Percentiles rank a stretch among this genome's conserved stretches.
Evolutionary conservation across 2,888 invertebrate genomes (phyloP).

Genomic region (Leptopilina myrica): DNA sequence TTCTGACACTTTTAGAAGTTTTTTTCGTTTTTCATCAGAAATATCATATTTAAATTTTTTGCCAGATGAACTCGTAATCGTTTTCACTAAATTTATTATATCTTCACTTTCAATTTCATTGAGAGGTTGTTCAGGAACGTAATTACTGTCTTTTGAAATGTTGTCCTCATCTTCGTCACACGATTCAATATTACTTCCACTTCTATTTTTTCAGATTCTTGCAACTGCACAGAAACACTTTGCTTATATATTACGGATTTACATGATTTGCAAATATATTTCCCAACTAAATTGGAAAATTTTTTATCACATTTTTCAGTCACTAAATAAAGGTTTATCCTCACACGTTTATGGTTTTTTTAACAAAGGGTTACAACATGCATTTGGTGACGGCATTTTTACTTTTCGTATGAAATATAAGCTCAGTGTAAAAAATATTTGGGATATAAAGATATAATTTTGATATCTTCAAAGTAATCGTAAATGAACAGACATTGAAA

Average conservation of each 20-base stretch:
- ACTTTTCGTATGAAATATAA: background rate
- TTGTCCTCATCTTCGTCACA: background rate
- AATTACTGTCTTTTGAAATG: background rate
- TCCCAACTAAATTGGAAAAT: too few relatives aligned
- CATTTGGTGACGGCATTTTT: background rate
- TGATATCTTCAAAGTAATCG: too few relatives aligned
- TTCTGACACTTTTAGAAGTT: background rate
- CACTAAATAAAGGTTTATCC: background rate
- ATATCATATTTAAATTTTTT: background rate
- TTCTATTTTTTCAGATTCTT: too few relatives aligned
- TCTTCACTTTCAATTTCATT: background rate
- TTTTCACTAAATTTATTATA: background rate
- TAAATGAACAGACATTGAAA: too few relatives aligned
- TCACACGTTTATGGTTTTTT: background rate
- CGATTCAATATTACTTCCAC: background rate
- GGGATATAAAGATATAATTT: too few relatives aligned
- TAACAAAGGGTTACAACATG: background rate
- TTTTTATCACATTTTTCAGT: too few relatives aligned
- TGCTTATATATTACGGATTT: too few relatives aligned
- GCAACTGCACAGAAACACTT: too few relatives aligned
- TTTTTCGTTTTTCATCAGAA: background rate
- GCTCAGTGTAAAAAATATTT: background rate
- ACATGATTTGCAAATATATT: too few relatives aligned
- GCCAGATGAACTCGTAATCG: background rate
- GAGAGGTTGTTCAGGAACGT: background rate